Conservation (phyloP, 2,888 invertebrate genomes). For the Heliconius charithonia region DNA sequence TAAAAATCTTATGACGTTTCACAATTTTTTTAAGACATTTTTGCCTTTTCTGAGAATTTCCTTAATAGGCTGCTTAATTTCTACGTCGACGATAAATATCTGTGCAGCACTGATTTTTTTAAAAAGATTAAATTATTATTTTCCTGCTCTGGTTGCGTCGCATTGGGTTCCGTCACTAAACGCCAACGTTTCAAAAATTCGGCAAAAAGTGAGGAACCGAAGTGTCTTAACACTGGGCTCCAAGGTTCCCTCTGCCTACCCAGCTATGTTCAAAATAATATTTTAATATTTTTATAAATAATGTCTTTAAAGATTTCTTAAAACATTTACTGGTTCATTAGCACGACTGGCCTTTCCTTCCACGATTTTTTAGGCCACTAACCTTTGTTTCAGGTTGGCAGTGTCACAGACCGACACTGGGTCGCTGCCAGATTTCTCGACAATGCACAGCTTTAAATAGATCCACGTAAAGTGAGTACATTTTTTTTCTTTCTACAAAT, state of each 20-base stretch:
- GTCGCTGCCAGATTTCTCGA: conserved; percentile 74
- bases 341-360: conserved; percentile 60
- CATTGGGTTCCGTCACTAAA: too few relatives aligned
- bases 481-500: conserved; percentile 62
- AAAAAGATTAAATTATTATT: too few relatives aligned
- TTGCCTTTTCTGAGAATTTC: too few relatives aligned
- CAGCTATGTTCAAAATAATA: background rate
- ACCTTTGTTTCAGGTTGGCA: conserved; percentile 80
- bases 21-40: too few relatives aligned
- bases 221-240: background rate
- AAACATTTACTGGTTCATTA: conserved; percentile 53
- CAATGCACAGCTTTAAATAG: conserved; percentile 78
- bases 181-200: too few relatives aligned
- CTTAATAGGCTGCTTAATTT: too few relatives aligned
- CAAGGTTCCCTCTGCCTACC: background rate
- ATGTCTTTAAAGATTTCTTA: conserved; percentile 26
- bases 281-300: conserved; percentile 30
- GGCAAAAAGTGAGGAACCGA: too few relatives aligned
- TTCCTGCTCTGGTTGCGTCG: too few relatives aligned
- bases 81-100: too few relatives aligned
- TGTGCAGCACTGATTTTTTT: too few relatives aligned
- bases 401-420: conserved; percentile 73
- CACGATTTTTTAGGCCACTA: conserved; percentile 73
- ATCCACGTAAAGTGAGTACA: conserved; percentile 64
- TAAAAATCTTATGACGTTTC: too few relatives aligned